Conservation (phyloP, 2,888 invertebrate species). For the Galeruca laticollis region DNA sequence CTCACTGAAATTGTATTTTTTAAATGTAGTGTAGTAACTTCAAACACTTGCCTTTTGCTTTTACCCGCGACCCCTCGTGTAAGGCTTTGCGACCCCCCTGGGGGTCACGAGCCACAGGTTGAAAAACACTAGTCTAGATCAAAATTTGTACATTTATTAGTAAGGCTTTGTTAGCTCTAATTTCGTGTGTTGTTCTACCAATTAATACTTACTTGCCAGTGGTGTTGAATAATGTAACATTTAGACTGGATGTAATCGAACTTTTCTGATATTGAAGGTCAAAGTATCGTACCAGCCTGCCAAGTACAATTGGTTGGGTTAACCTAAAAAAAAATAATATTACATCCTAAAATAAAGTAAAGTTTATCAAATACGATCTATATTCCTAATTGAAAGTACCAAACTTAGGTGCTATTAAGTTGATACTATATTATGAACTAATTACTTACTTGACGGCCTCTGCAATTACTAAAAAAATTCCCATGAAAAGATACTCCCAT, state of each 20-base stretch:
- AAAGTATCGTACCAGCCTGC: conserved; percentile 73
- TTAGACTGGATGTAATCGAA: not conserved
- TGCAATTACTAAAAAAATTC: conserved; percentile 73
- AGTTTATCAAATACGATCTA: too few relatives aligned
- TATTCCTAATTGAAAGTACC: not conserved
- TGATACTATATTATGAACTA: not conserved
- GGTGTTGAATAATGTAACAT: not conserved
- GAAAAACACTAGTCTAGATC: too few relatives aligned
- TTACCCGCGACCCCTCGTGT: too few relatives aligned
- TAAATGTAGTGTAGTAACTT: too few relatives aligned
- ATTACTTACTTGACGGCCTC: conserved; percentile 71
- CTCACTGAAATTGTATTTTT: too few relatives aligned
- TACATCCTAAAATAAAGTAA: too few relatives aligned
- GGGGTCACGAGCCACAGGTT: too few relatives aligned
- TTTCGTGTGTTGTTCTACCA: too few relatives aligned
- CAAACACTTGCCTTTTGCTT: too few relatives aligned
- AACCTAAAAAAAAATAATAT: conserved; percentile 65
- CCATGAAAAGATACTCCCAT: conserved; percentile 72
- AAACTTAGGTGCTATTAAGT: not conserved
- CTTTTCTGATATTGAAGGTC: conserved; percentile 55
- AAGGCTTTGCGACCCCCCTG: too few relatives aligned
- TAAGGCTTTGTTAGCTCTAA: too few relatives aligned
- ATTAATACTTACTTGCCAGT: not conserved
- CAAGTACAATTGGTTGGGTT: conserved; percentile 75
- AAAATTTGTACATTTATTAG: too few relatives aligned